Conservation (phyloP, 2,113 vertebrate species). For the Eptesicus fuscus region DNA sequence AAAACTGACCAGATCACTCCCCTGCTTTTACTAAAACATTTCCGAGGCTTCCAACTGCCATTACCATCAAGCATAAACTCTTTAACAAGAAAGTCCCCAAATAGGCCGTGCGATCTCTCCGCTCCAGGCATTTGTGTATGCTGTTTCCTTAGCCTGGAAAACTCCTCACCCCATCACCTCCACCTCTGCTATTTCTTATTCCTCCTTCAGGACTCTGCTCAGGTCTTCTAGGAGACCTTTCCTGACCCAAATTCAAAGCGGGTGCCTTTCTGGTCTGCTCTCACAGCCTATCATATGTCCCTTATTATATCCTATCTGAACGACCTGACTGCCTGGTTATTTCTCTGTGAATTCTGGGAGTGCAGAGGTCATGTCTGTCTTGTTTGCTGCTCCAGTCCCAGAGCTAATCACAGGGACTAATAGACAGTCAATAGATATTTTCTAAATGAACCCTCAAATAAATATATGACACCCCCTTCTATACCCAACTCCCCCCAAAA, state of each 20-base stretch:
- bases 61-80: not conserved
- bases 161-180: not conserved
- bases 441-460: not conserved
- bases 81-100: not conserved
- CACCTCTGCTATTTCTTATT: not conserved
- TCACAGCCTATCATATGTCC: not conserved
- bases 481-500: no score
- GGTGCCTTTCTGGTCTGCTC: not conserved
- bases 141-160: not conserved
- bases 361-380: not conserved
- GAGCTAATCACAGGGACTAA: not conserved
- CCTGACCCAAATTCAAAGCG: not conserved
- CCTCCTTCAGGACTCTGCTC: not conserved
- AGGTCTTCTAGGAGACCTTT: not conserved
- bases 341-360: not conserved
- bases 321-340: no score
- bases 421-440: not conserved
- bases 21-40: not conserved
- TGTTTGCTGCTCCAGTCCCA: not conserved
- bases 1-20: not conserved
- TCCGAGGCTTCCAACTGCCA: not conserved
- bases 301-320: not conserved
- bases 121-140: not conserved
- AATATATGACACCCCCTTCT: no score
- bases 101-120: fast-evolving